Base-by-base conservation (phyloP, 1,140 invertebrate genomes). In the Drosophila nikananu region DNA sequence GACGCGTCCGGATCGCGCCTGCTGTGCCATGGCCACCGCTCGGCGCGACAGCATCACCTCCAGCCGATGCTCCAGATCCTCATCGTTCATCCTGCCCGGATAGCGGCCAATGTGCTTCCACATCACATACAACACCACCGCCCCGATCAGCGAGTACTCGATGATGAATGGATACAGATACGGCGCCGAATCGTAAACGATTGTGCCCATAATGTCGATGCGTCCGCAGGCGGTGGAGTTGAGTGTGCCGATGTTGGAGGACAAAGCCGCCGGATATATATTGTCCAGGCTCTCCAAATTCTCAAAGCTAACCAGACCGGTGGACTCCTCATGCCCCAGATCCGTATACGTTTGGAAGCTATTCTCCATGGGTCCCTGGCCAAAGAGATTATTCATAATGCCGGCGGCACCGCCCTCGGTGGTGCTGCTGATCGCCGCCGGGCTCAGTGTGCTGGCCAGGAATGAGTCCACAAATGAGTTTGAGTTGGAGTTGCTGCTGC, bases 91-190 rank as follows among this genome's bases (percentile, higher is more conserved):
- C 83, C 96, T 96, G 94, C 95, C 95, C 3, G 96, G 96, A 93
- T 97, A 96, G 80, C 96, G 95, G 41, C 97, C 97, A 93, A 99
- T 98, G 93, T 98, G 97, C 90, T 97, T 97, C 98, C 98, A 99
- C 96, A 99, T 99, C 48, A 99, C 97, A 93, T 99, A 99, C 83
- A 99, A 96, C 25, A 99, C 97, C 55, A 98, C 98, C 25, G 98
- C 98, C 21, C 98, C 98, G 91, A 99, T 99, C 49, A 99, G 94
- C 68, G 98, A 98, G 93, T 99, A 99, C 93, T 99, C 98, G 84
- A 99, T 98, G 78, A 99, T 99, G 93, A 98, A 98, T 1, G 98
- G 98, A 94, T 97, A 99, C 23, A 99, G 94, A 93, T 98, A 99
- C 1, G 98, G 98, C 7, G 97, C 97, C 4, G 97, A 97, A 86